Conservation (phyloP, 2,797 vertebrate species). For the Schizopygopsis pylzovi region DNA sequence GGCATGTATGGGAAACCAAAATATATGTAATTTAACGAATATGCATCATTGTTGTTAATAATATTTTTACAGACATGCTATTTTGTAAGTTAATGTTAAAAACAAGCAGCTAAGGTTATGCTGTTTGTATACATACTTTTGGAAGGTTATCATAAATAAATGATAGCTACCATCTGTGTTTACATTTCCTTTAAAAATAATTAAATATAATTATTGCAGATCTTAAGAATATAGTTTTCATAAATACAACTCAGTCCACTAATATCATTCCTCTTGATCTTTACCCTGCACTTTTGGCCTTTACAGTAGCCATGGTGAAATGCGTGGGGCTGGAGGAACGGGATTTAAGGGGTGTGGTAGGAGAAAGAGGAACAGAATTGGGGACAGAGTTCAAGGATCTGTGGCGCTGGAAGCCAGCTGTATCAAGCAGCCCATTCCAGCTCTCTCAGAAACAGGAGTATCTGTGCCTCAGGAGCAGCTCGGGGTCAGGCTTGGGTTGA, state of each 20-base stretch:
- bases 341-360: conserved; percentile 32
- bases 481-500: conserved; percentile 78
- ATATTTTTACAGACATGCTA: not conserved
- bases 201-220: not conserved
- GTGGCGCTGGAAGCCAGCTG: conserved; percentile 45
- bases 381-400: conserved; percentile 54
- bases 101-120: not conserved
- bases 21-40: not conserved
- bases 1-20: not conserved
- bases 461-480: conserved; percentile 81
- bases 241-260: not conserved
- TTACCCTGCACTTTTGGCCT: conserved; percentile 45
- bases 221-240: not conserved
- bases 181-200: not conserved
- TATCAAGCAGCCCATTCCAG: conserved; percentile 46
- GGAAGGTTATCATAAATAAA: not conserved
- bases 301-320: conserved; percentile 58
- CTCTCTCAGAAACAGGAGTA: conserved; percentile 80
- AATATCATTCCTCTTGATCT: conserved; percentile 34
- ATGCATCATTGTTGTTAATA: not conserved
- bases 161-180: not conserved
- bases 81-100: not conserved
- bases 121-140: not conserved
- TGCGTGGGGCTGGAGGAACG: conserved; percentile 40
- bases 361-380: conserved; percentile 18